A percentile compares a stretch with the other conserved stretches of the same genome.
Conservation (phyloP, 2,888 invertebrate genomes). For the Acanthopleura granulata region DNA sequence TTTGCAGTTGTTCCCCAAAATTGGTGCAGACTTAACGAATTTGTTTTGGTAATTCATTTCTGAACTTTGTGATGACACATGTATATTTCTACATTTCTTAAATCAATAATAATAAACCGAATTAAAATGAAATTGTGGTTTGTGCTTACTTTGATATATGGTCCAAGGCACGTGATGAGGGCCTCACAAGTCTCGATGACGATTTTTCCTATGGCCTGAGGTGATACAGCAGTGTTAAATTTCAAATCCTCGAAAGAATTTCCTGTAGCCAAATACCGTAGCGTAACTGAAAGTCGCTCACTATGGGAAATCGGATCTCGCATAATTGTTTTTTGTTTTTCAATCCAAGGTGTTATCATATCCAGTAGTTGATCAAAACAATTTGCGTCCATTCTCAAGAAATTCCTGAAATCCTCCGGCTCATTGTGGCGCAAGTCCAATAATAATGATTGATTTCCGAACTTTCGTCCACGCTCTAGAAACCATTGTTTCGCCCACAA, state of each 20-base stretch:
- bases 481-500: slow-evolving; percentile 18
- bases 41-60: too few species aligned
- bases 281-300: slow-evolving; percentile 28
- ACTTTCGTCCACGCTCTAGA: slow-evolving; percentile 9
- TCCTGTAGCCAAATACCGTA: slow-evolving; percentile 25
- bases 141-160: slow-evolving; percentile 19
- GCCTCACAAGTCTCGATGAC: slow-evolving; percentile 26
- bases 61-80: too few species aligned
- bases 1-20: too few species aligned
- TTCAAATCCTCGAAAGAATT: slow-evolving; percentile 26
- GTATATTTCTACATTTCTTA: too few species aligned
- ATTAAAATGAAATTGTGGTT: not conserved
- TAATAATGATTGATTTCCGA: slow-evolving; percentile 23
- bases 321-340: slow-evolving; percentile 18
- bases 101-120: too few species aligned
- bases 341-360: slow-evolving; percentile 25
- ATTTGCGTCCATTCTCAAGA: slow-evolving; percentile 24
- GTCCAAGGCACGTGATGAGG: slow-evolving; percentile 20
- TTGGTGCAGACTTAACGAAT: too few species aligned
- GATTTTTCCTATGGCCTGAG: slow-evolving; percentile 23
- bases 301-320: slow-evolving; percentile 25
- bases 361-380: slow-evolving; percentile 24
- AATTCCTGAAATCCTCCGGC: slow-evolving; percentile 22
- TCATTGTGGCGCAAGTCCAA: slow-evolving; percentile 26
- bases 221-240: slow-evolving; percentile 24